Evolutionary conservation across 35 echinoderm and acorn worm species (phyloP).

Genomic region (Apostichopus parvimensis): DNA sequence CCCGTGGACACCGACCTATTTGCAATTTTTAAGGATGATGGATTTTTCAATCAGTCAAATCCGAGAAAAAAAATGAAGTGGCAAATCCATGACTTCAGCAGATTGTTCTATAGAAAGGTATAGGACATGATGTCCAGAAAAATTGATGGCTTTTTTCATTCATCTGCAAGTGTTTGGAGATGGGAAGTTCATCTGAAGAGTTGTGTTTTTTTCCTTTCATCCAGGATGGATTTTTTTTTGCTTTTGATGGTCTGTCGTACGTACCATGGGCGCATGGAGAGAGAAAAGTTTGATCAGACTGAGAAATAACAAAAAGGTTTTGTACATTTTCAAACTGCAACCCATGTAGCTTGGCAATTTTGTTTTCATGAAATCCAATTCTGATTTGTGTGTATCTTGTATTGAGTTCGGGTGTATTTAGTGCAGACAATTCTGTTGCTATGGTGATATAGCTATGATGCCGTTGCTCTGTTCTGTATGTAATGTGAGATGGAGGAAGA

Average conservation of each 20-base stretch:
- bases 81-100: neutral
- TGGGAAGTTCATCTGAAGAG: neutral
- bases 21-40: neutral
- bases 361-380: neutral
- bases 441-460: neutral
- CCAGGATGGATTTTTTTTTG: neutral
- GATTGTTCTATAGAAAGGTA: neutral
- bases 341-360: neutral
- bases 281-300: neutral
- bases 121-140: neutral
- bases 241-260: neutral
- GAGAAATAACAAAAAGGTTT: neutral
- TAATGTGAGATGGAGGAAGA: neutral
- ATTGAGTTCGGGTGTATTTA: neutral
- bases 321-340: conserved; percentile 9
- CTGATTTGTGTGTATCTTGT: neutral
- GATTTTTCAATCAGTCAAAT: neutral
- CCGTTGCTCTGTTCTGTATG: neutral
- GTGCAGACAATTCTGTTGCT: neutral
- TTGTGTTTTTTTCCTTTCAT: neutral
- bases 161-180: neutral
- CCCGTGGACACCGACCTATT: neutral
- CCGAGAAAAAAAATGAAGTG: neutral
- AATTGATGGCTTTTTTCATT: too few relatives aligned
- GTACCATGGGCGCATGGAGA: neutral